A percentile compares a stretch with the other conserved stretches of the same genome.
phyloP scores from a whole-genome alignment of 2,797 vertebrate genomes.

The Atherinosoma microstoma region DNA sequence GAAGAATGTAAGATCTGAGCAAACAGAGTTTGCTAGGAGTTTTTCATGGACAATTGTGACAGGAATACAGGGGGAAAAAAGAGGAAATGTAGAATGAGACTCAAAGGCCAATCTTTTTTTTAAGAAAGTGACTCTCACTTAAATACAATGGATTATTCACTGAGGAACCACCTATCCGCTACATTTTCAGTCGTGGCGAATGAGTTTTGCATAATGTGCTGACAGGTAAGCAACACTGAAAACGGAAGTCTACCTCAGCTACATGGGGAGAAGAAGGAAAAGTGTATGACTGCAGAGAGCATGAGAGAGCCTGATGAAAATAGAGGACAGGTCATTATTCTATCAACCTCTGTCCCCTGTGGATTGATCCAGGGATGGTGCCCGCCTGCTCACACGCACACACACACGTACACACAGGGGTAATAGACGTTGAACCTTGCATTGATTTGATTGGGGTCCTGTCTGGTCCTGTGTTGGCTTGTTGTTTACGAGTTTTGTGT shows the following conservation, averaged over 20 bases:
- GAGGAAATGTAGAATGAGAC: constrained; percentile 7
- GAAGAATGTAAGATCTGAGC: constrained; percentile 47
- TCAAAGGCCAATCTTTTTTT: neutral
- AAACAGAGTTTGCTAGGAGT: constrained; percentile 27
- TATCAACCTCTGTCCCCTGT: constrained; percentile 53
- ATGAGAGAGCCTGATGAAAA: constrained; percentile 50
- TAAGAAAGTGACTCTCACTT: neutral
- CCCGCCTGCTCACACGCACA: neutral
- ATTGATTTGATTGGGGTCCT: constrained; percentile 66
- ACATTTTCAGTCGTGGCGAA: neutral
- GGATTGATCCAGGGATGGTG: constrained; percentile 55
- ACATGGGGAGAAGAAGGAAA: constrained; percentile 5
- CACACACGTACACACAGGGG: constrained; percentile 10
- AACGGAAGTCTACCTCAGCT: neutral
- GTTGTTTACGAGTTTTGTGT: constrained; percentile 63
- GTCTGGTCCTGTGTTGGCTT: constrained; percentile 52
- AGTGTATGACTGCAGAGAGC: constrained; percentile 24
- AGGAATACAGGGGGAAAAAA: constrained; percentile 8
- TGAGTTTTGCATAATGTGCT: neutral
- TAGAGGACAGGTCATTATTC: constrained; percentile 65
- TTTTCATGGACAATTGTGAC: constrained; percentile 48
- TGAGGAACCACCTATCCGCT: neutral
- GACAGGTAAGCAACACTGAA: neutral
- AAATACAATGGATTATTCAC: neutral
- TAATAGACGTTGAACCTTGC: constrained; percentile 52